These are phyloP conservation scores for Loriculus beryllinus DNA, from an alignment of 2,797 vertebrate species.

Conservation along the genomic window DNA sequence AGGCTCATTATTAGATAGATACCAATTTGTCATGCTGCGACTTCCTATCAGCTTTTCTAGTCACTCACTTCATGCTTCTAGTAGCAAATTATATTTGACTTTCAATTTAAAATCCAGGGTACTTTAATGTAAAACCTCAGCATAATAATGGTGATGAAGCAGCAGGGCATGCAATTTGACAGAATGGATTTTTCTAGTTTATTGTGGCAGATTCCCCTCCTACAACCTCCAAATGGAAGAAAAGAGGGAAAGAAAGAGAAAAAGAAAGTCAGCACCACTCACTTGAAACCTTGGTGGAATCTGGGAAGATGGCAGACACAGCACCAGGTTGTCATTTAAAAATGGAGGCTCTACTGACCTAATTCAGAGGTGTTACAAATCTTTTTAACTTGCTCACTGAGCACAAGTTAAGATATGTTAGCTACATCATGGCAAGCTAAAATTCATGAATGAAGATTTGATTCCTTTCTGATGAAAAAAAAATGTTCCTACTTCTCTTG, in stretches of 20 bases:
- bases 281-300: not conserved
- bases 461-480: constrained; percentile 53
- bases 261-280: not conserved
- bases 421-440: constrained; percentile 14
- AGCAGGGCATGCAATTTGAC: constrained; percentile 66
- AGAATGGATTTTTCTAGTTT: constrained; percentile 71
- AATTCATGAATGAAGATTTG: constrained; percentile 57
- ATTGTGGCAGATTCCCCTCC: constrained; percentile 39
- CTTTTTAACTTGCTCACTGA: constrained; percentile 23
- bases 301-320: not conserved
- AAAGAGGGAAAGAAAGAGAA: not conserved
- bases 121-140: constrained; percentile 72
- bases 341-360: not conserved
- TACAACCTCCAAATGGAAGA: not conserved
- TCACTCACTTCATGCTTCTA: constrained; percentile 71
- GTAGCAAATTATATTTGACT: constrained; percentile 78
- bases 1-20: constrained; percentile 68
- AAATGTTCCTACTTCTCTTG: constrained; percentile 28
- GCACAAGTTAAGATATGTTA: constrained; percentile 44
- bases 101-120: constrained; percentile 77
- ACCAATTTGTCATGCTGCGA: constrained; percentile 64
- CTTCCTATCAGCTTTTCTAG: constrained; percentile 67
- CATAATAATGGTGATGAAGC: constrained; percentile 76
- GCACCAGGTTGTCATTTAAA: not conserved
- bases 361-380: not conserved